These are phyloP conservation scores for Polydrusus tereticollis DNA, from an alignment of 2,888 invertebrate genomes.

Conservation along the genomic window DNA sequence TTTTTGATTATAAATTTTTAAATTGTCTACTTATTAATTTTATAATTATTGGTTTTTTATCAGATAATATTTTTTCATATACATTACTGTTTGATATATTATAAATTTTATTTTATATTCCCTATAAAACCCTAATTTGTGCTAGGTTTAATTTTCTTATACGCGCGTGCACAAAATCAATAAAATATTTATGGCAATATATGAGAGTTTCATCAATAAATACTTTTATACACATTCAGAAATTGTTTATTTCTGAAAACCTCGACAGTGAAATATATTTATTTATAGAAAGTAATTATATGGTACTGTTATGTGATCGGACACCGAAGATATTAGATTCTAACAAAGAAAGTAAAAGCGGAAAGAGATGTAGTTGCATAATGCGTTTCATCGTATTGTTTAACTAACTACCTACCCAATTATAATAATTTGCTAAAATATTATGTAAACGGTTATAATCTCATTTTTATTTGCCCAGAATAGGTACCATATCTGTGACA, in stretches of 20 bases:
- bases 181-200: no score
- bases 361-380: slow-evolving; percentile 1
- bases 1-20: no score
- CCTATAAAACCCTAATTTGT: no score
- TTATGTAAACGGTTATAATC: not conserved
- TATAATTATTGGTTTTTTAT: no score
- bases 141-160: no score
- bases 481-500: not conserved
- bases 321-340: slow-evolving; percentile 9
- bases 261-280: not conserved
- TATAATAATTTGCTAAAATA: slow-evolving; percentile 1
- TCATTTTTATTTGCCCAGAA: not conserved
- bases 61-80: no score
- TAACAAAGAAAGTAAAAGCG: slow-evolving; percentile 38
- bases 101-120: no score
- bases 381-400: slow-evolving; percentile 8
- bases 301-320: not conserved
- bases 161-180: no score
- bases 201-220: no score
- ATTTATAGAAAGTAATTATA: not conserved
- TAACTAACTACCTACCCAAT: not conserved
- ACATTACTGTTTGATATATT: no score
- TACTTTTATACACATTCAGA: not conserved
- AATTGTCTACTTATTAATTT: no score
- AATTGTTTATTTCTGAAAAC: not conserved